A percentile compares a stretch with the other conserved stretches of the same genome.
These are phyloP conservation scores for Myotis vivesi DNA, from an alignment of 2,797 vertebrate genomes.

Conservation along the genomic window DNA sequence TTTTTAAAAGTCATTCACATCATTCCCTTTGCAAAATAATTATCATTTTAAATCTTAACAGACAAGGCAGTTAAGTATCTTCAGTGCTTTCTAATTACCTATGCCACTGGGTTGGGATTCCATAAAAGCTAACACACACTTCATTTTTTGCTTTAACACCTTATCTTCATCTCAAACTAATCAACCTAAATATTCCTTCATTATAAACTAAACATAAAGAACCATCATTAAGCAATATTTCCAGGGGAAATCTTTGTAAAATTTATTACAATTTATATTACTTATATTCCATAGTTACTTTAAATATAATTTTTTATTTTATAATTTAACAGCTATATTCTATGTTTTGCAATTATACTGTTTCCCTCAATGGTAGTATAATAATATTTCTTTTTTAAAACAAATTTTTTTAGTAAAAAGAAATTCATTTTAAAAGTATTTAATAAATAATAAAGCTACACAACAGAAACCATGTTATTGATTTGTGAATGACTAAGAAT, in stretches of 20 bases:
- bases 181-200: background rate
- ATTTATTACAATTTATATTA: background rate
- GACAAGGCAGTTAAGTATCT: background rate
- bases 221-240: background rate
- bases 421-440: background rate
- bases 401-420: background rate
- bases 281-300: background rate
- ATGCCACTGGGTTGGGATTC: background rate
- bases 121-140: background rate
- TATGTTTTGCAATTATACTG: background rate
- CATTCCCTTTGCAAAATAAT: background rate
- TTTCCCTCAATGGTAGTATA: background rate
- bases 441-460: background rate
- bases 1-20: background rate
- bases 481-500: background rate
- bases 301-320: background rate
- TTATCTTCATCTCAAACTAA: background rate
- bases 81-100: background rate
- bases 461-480: background rate
- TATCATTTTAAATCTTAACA: background rate
- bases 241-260: background rate
- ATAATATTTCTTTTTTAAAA: background rate
- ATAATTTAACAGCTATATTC: background rate
- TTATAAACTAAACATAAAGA: background rate
- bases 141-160: background rate